Evolutionary conservation across 1,140 invertebrate genomes (phyloP).

Genomic region (Drosophila arizonae): DNA sequence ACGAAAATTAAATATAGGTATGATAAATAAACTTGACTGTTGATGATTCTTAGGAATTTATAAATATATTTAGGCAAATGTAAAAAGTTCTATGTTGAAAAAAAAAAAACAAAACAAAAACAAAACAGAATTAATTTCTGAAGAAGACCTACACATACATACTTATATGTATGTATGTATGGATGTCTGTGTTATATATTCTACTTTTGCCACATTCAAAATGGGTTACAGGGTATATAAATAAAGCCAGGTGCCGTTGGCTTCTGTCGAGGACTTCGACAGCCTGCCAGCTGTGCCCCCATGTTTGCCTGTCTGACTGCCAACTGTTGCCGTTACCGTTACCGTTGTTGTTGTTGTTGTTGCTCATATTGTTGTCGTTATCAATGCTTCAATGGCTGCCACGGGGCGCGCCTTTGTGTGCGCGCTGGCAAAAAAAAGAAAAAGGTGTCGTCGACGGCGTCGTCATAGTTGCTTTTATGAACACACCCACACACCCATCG

Average conservation of each 20-base stretch:
- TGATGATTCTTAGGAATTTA: too few species aligned
- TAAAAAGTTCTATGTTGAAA: too few species aligned
- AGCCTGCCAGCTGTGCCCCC: conserved; percentile 18
- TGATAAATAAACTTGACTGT: too few species aligned
- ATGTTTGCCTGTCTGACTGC: conserved; percentile 28
- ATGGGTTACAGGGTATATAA: conserved; percentile 18
- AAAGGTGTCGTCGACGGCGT: conserved; percentile 54
- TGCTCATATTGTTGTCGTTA: conserved; percentile 32
- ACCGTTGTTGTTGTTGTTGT: conserved; percentile 33
- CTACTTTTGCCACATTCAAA: background rate
- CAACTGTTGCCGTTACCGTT: conserved; percentile 54
- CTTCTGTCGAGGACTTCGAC: conserved; percentile 56
- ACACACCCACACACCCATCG: conserved; percentile 15
- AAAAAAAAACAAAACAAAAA: too few species aligned
- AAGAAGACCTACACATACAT: too few species aligned
- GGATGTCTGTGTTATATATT: too few species aligned
- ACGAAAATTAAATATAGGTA: too few species aligned
- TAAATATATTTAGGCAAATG: too few species aligned
- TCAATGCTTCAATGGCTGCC: conserved; percentile 72
- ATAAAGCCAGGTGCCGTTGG: conserved; percentile 41
- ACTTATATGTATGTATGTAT: too few species aligned
- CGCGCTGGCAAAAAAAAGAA: conserved; percentile 28
- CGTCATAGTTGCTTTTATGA: conserved; percentile 50
- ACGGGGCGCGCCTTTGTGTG: conserved; percentile 50
- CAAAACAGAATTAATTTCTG: too few species aligned